A percentile compares a stretch with the other conserved stretches of the same genome.
Conservation (phyloP, 2,797 vertebrate species). For the Chaunax sp. region DNA sequence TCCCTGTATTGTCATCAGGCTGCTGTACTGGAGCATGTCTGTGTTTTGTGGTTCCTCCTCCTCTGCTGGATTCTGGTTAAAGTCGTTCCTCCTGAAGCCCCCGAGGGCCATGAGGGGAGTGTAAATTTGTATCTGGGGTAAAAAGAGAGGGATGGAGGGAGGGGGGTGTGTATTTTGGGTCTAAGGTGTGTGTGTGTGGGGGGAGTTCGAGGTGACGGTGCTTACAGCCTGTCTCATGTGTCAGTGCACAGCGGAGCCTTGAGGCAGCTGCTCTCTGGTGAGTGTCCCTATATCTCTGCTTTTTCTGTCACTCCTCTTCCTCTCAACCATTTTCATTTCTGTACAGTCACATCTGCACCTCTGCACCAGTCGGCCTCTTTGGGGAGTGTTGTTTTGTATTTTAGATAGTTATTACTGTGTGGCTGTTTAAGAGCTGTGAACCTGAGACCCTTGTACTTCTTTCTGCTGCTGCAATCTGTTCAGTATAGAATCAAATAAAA, state of each 20-base stretch:
- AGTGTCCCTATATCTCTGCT: slow-evolving; percentile 61
- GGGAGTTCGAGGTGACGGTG: slow-evolving; percentile 33
- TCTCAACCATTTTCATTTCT: slow-evolving; percentile 39
- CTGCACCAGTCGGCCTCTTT: slow-evolving; percentile 6
- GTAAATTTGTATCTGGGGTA: slow-evolving; percentile 72
- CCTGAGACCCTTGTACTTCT: neutral
- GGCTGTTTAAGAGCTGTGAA: neutral
- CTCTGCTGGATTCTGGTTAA: neutral
- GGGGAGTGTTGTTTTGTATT: slow-evolving; percentile 8
- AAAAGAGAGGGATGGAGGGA: slow-evolving; percentile 33
- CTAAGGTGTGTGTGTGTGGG: slow-evolving; percentile 41
- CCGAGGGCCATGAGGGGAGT: slow-evolving; percentile 14
- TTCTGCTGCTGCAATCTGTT: neutral
- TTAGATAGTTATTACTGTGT: neutral
- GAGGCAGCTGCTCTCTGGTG: slow-evolving; percentile 81
- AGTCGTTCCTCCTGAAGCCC: slow-evolving; percentile 15
- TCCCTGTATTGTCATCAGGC: neutral
- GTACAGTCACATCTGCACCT: slow-evolving; percentile 36
- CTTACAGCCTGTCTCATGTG: slow-evolving; percentile 71
- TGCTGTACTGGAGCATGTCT: neutral
- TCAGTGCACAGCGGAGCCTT: slow-evolving; percentile 68
- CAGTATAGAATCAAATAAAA: neutral
- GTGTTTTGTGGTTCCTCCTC: neutral
- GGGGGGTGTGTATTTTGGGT: slow-evolving; percentile 75
- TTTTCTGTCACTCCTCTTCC: slow-evolving; percentile 20